These are phyloP conservation scores for Burhinus oedicnemus DNA, from an alignment of 2,113 vertebrate genomes.

Conservation along the genomic window DNA sequence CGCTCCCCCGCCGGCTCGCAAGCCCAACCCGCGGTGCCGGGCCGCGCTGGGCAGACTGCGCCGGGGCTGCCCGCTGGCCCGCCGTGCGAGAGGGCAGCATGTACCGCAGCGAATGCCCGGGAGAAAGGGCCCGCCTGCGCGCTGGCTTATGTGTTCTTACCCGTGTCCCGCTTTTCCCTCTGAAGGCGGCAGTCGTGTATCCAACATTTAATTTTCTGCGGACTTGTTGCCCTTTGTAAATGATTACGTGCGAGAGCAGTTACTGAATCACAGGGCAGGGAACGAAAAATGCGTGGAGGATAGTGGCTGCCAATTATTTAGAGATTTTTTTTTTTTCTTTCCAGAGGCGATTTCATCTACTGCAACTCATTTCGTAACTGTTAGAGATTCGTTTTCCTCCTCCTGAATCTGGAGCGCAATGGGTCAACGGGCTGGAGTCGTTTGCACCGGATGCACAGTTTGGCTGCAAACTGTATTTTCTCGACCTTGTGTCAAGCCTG, in stretches of 20 bases:
- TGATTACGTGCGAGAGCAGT: neutral
- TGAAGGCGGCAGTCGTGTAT: neutral
- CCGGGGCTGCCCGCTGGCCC: neutral
- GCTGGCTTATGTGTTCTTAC: rapidly evolving
- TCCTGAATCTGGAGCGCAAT: neutral
- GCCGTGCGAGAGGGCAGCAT: neutral
- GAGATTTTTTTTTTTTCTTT: neutral
- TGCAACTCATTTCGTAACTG: neutral
- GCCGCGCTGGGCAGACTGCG: neutral
- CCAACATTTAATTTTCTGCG: neutral
- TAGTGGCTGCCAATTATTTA: neutral
- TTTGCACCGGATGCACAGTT: neutral
- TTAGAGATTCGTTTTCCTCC: neutral
- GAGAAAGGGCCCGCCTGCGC: no score
- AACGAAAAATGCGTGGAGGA: neutral
- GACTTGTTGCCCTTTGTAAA: neutral
- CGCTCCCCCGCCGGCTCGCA: neutral
- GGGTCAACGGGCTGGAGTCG: neutral
- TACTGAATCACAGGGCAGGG: neutral
- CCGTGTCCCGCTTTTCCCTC: neutral
- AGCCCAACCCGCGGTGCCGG: neutral
- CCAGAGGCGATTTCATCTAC: neutral
- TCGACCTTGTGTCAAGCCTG: neutral
- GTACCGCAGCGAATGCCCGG: no score
- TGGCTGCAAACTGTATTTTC: neutral